Evolutionary conservation across 2,113 vertebrate genomes (phyloP).

Genomic region (Meles meles): DNA sequence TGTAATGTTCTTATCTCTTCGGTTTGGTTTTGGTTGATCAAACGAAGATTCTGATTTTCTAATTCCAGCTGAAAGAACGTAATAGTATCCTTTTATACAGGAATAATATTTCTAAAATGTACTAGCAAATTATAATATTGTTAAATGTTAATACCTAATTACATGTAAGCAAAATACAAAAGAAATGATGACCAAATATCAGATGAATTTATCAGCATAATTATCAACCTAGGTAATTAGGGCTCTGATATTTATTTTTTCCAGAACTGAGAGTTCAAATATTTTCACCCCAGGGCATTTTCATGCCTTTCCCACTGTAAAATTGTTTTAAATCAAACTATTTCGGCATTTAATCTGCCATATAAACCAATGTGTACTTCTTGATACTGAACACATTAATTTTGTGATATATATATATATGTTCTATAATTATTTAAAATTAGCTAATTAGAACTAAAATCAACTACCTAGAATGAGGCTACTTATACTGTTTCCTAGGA

Average conservation of each 20-base stretch:
- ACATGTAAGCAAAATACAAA: slow-evolving; percentile 11
- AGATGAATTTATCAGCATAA: neutral
- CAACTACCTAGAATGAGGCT: neutral
- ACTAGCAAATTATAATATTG: neutral
- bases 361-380: neutral
- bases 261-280: neutral
- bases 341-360: slow-evolving; percentile 21
- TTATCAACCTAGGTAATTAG: slow-evolving; percentile 8
- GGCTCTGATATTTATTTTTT: slow-evolving; percentile 13
- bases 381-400: slow-evolving; percentile 18
- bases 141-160: neutral
- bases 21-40: slow-evolving; percentile 91
- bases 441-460: slow-evolving; percentile 24
- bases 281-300: neutral
- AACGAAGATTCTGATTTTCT: slow-evolving; percentile 92
- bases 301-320: neutral
- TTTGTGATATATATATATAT: neutral
- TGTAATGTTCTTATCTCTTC: slow-evolving; percentile 90
- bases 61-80: slow-evolving; percentile 90
- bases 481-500: neutral
- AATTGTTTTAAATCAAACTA: slow-evolving; percentile 49
- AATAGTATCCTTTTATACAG: slow-evolving; percentile 54
- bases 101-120: slow-evolving; percentile 38
- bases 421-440: slow-evolving; percentile 41
- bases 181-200: slow-evolving; percentile 6